Base-by-base conservation (phyloP, 2,888 invertebrate species). In the Phragmatobia fuliginosa region DNA sequence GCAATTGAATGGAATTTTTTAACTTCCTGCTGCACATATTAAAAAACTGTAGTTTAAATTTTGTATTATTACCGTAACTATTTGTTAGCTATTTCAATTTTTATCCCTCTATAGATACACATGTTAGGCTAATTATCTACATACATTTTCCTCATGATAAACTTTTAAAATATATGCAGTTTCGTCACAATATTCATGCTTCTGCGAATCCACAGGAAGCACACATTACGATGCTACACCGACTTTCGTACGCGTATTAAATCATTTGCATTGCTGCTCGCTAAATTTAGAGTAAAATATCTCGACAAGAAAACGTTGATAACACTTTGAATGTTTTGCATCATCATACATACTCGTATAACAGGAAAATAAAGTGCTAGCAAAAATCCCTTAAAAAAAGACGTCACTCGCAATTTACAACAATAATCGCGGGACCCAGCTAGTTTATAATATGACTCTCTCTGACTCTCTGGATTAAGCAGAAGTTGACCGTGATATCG, bases 1-100 rank as follows among this genome's bases (percentile, higher is more conserved):
- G 90, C 93, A 94, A 94, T 94, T 94, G 93, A 87, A 85, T 75
- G 92, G 94, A 92, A 94, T 94, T 90, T 81, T 90, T 85, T 81
- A 84, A 87, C 90, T 92, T 93, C 92, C 93, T 92, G 90, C 87
- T 86, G 78, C 79, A 82, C 71, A 33, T 25, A 14, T 49, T 38
- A 69, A 72, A 58, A 70, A 74, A 72, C 70, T 61, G 66, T 72
- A 66, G 68, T 72, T 63, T 8, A 49, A 2, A 49, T 49, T 8
- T 10, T 73, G 66, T 14, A 59, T 8, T 21, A 62, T 41, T 31
- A 52, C 36, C 10, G 16, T 38, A n/a, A n/a, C 45, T 25, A 10
- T 36, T 64, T 16, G 8, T 25, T 18, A 45, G n/a, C 14, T 28
- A 16, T 62, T 28, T 38, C 25, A 28, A 45, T n/a, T n/a, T n/a